Evolutionary conservation across 2,113 vertebrate species (phyloP).

Genomic region (Junco hyemalis): DNA sequence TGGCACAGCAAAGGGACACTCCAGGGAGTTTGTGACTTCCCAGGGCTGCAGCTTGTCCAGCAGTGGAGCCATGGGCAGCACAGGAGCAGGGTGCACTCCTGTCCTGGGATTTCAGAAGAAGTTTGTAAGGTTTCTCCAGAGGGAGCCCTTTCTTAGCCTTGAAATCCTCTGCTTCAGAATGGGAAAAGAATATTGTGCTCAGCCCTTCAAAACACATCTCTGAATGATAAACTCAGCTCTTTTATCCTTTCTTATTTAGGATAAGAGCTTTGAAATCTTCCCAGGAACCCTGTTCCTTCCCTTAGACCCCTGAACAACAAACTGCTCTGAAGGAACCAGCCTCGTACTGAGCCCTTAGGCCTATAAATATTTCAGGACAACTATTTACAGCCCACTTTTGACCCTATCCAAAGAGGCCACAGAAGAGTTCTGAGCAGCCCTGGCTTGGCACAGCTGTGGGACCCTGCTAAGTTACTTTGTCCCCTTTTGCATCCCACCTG

Average conservation of each 20-base stretch:
- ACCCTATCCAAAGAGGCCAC: not conserved
- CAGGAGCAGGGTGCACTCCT: not conserved
- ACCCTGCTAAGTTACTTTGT: not conserved
- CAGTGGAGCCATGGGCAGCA: not conserved
- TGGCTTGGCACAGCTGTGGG: not conserved
- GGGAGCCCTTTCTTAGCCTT: constrained; percentile 22
- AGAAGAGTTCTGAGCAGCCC: not conserved
- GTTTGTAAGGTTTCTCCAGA: not conserved
- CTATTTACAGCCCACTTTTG: not conserved
- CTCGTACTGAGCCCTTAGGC: not conserved
- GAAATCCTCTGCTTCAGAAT: not conserved
- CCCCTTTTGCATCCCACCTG: not conserved
- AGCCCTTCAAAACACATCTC: not conserved
- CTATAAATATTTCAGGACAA: not conserved
- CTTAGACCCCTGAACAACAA: not conserved
- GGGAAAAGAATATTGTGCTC: not conserved
- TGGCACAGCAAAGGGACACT: not conserved
- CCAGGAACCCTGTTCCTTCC: not conserved
- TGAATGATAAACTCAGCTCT: not conserved
- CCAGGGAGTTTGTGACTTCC: not conserved
- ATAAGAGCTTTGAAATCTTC: not conserved
- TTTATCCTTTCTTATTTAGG: not conserved
- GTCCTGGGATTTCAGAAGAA: not conserved
- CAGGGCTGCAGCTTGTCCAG: not conserved
- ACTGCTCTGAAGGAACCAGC: not conserved